Base-by-base conservation (phyloP, 2,113 vertebrate species). In the Pangasianodon gigas region DNA sequence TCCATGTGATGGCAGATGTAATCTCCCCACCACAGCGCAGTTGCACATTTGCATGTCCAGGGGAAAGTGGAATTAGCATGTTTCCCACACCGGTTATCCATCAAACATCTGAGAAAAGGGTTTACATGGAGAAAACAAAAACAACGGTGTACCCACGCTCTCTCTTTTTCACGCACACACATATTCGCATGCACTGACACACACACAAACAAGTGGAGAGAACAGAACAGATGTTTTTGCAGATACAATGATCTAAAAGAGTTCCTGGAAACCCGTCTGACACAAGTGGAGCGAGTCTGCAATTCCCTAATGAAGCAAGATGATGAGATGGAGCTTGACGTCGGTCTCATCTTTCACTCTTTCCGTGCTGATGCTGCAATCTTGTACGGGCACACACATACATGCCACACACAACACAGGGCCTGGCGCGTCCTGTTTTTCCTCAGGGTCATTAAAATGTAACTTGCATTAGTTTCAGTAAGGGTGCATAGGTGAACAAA, bases 291-390 rank as follows among this genome's bases (percentile, higher is more conserved):
- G 91, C 85, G 90, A 91, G 89, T 92, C 91, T 90, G 92, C 94
- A 92, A 94, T 92, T 91, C 92, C 79, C 92, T 94, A 94, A 95
- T 94, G 92, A 95, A 93, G 94, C 89, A 82, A 93, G 90, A 94
- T 92, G 94, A 95, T 92, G 94, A 93, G 93, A 92, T 77, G 90
- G 85, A 88, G 92, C 92, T 88, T 90, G 89, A 89, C 54, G 44
- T 86, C 52, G 80, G 37, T 83, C 65, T 94, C 92, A 90, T 93
- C 88, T 93, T 90, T 90, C 84, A 87, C 75, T 46, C 84, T 94
- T 91, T 92, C 88, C 91, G 85, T 89, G 87, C 92, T 69, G 48
- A 89, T 77, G 85, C 48, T n/a, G 75, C 89, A 87, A 54, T 69
- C 54, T 54, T 56, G 56, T 80, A 89, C 32, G 19, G 16, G 44